phyloP scores from a whole-genome alignment of 2,888 invertebrate genomes.

The Hetaerina titia region DNA sequence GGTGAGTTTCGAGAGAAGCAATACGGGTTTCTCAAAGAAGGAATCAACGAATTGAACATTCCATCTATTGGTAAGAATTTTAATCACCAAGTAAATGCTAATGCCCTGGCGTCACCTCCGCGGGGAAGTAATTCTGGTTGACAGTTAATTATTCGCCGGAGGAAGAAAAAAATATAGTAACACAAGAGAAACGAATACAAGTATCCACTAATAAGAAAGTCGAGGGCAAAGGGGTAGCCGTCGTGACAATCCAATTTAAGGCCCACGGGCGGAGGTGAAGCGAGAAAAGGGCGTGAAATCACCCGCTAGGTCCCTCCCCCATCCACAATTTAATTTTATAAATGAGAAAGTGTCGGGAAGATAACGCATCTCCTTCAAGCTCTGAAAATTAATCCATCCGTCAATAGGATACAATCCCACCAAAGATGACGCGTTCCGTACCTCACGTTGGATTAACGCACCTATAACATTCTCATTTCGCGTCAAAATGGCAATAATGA shows the following conservation, averaged over 20 bases:
- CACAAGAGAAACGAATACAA: not conserved
- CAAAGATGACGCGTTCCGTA: not conserved
- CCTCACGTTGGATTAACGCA: not conserved
- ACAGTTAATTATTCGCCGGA: slow-evolving; percentile 17
- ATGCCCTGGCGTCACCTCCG: not conserved
- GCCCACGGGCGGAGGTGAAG: not conserved
- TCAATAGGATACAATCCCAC: not conserved
- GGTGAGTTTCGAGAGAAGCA: no score
- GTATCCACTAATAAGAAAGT: not conserved
- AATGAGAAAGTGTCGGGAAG: slow-evolving; percentile 4
- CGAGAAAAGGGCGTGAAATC: not conserved
- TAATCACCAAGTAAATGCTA: not conserved
- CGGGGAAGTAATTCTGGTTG: not conserved
- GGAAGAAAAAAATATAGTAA: not conserved
- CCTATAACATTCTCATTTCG: not conserved
- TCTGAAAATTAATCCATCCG: slow-evolving; percentile 1
- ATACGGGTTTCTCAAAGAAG: not conserved
- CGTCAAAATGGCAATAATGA: not conserved
- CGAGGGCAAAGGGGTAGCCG: not conserved
- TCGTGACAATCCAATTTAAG: slow-evolving; percentile 32
- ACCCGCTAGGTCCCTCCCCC: not conserved
- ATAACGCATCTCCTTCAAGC: slow-evolving; percentile 20
- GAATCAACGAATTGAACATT: not conserved
- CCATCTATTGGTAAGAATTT: not conserved
- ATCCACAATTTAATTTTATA: not conserved